A percentile compares a stretch with the other conserved stretches of the same genome.
Evolutionary conservation across 2,113 vertebrate species (phyloP).

Genomic region (Nothobranchius furzeri): DNA sequence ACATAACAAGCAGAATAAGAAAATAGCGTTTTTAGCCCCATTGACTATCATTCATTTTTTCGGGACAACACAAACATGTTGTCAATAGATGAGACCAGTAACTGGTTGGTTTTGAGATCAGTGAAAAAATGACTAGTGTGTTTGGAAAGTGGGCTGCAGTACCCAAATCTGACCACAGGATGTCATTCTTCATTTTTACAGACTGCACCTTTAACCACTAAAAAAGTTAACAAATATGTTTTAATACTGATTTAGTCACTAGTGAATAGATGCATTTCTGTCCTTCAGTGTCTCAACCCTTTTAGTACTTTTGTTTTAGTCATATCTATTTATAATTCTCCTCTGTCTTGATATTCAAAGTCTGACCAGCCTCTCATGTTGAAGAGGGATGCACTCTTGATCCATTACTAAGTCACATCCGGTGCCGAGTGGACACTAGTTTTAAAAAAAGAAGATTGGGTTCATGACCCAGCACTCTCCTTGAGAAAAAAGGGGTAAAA

Average conservation of each 20-base stretch:
- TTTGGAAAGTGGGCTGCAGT: no score
- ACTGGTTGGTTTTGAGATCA: no score
- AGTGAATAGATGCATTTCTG: neutral
- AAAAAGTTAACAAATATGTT: neutral
- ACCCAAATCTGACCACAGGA: no score
- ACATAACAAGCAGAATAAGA: no score
- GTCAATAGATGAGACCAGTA: no score
- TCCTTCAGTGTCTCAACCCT: neutral
- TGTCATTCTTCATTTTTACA: no score
- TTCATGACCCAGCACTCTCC: conserved; percentile 12
- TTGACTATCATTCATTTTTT: no score
- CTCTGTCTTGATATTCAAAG: neutral
- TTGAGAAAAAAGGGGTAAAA: neutral
- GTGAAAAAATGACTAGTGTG: no score
- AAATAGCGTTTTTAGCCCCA: no score
- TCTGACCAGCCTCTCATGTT: conserved; percentile 26
- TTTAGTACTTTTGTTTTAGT: neutral
- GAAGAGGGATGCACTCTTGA: conserved; percentile 43
- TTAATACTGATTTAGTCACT: neutral
- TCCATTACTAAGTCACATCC: conserved; percentile 22
- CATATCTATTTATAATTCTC: neutral
- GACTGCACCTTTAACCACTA: no score
- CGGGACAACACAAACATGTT: no score
- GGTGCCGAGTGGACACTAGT: conserved; percentile 16
- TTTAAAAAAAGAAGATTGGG: neutral